These are phyloP conservation scores for Arvicola amphibius DNA, from an alignment of 2,797 vertebrate genomes.

Conservation along the genomic window DNA sequence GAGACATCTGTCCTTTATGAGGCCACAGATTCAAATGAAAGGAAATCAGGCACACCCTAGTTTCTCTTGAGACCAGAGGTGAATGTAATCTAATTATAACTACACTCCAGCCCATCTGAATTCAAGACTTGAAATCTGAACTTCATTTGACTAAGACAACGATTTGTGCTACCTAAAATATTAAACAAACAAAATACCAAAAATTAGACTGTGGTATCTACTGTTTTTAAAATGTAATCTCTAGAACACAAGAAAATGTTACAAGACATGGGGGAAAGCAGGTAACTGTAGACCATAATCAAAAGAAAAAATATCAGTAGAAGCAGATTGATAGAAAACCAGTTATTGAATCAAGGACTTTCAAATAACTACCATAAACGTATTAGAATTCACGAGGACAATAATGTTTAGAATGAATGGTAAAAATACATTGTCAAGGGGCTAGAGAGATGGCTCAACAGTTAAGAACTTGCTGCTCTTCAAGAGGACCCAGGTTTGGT, in stretches of 20 bases:
- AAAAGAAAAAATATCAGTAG: constrained; percentile 41
- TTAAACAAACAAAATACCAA: not conserved
- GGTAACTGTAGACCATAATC: not conserved
- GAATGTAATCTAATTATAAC: not conserved
- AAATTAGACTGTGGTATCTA: not conserved
- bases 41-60: not conserved
- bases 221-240: not conserved
- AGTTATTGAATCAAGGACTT: not conserved
- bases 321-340: not conserved
- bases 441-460: not conserved
- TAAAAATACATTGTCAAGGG: not conserved
- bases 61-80: not conserved
- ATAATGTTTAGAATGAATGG: not conserved
- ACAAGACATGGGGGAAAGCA: not conserved
- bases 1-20: not conserved
- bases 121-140: constrained; percentile 40
- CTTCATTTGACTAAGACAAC: constrained; percentile 33
- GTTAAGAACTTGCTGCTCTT: not conserved
- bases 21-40: constrained; percentile 17
- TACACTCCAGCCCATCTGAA: not conserved
- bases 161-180: not conserved
- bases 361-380: constrained; percentile 27
- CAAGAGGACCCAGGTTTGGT: not conserved
- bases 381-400: not conserved
- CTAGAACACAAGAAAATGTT: not conserved